These are phyloP conservation scores for Euleptes europaea DNA, from an alignment of 2,113 vertebrate species.

Conservation along the genomic window DNA sequence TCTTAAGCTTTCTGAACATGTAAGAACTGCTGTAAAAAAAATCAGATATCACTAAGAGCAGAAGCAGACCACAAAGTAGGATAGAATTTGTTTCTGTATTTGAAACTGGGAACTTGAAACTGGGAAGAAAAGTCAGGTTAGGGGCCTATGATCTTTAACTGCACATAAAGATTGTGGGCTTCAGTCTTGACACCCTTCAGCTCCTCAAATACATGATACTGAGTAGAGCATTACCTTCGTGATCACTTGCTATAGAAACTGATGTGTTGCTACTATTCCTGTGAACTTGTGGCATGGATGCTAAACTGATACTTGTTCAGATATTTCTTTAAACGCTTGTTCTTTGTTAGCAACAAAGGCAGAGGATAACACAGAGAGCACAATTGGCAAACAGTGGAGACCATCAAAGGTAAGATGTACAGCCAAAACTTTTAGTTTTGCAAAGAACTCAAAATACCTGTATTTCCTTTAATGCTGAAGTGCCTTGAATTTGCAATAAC, in stretches of 20 bases:
- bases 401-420: constrained; percentile 77
- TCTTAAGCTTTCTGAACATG: background rate
- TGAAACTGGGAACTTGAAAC: background rate
- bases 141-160: background rate
- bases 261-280: background rate
- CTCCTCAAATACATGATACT: background rate
- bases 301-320: background rate
- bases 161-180: background rate
- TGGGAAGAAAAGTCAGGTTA: background rate
- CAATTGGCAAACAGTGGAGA: constrained; percentile 73
- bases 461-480: background rate
- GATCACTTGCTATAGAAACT: background rate
- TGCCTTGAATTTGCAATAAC: background rate
- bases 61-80: background rate
- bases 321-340: background rate
- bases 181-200: background rate
- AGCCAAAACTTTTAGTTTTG: background rate
- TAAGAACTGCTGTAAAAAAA: background rate
- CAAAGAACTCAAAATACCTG: background rate
- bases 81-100: background rate
- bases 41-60: background rate
- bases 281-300: background rate
- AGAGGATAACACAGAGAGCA: constrained; percentile 74
- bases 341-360: constrained; percentile 71
- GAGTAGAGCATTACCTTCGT: background rate